Evolutionary conservation across 2,888 invertebrate species (phyloP).

Genomic region (Cephus sareptanus): DNA sequence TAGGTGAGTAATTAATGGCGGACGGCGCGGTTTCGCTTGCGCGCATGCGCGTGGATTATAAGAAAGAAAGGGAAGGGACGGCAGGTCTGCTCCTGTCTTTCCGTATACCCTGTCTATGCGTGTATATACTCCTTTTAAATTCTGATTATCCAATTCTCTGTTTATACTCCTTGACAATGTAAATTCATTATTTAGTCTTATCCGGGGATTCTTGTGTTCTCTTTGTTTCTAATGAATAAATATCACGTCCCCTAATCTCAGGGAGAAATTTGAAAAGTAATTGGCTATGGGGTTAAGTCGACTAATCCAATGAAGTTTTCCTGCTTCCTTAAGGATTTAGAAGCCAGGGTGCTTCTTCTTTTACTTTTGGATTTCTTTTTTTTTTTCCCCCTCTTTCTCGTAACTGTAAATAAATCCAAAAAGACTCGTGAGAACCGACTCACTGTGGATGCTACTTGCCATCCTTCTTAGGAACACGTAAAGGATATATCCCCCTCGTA

Average conservation of each 20-base stretch:
- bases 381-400: neutral
- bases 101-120: neutral
- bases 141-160: neutral
- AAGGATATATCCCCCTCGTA: neutral
- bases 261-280: neutral
- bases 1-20: neutral
- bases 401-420: neutral
- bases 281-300: neutral
- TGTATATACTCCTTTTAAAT: neutral
- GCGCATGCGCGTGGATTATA: neutral
- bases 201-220: neutral
- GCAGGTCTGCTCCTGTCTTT: neutral
- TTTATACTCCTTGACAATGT: neutral
- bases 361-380: neutral
- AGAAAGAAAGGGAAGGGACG: neutral
- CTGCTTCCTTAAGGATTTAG: neutral
- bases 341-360: neutral
- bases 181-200: neutral
- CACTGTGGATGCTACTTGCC: neutral
- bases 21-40: neutral
- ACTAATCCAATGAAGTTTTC: neutral
- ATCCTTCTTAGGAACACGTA: neutral
- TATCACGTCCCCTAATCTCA: neutral
- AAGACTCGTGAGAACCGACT: neutral
- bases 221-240: neutral